A percentile compares a stretch with the other conserved stretches of the same genome.
Evolutionary conservation across 2,113 vertebrate species (phyloP).

Genomic region (Melanotaenia duboulayi): DNA sequence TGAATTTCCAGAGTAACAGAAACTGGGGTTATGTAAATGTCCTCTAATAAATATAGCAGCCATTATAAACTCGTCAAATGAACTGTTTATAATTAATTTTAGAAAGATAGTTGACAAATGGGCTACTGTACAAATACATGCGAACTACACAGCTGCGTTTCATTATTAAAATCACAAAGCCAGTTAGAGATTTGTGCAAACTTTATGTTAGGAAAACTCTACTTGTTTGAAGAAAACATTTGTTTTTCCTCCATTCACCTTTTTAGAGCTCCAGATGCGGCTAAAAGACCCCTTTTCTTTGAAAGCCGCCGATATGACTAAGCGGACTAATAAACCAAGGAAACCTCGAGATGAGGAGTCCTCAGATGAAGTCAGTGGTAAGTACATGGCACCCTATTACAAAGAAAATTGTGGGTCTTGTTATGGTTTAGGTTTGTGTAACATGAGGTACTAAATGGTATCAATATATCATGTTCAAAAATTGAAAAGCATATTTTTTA

Average conservation of each 20-base stretch:
- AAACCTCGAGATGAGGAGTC: conserved; percentile 94
- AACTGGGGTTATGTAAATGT: neutral
- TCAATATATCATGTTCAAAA: neutral
- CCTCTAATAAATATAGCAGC: neutral
- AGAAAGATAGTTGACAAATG: neutral
- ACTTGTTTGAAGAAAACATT: neutral
- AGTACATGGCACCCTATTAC: conserved; percentile 27
- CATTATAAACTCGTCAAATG: neutral
- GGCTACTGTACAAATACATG: neutral
- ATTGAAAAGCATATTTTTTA: too few species aligned
- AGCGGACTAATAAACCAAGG: conserved; percentile 90
- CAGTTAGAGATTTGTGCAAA: neutral
- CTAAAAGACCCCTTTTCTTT: conserved; percentile 93
- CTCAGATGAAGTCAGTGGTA: conserved; percentile 95
- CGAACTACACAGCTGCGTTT: too few species aligned
- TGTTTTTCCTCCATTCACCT: conserved; percentile 39
- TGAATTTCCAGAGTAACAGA: too few species aligned
- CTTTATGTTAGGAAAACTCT: neutral
- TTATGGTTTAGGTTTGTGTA: neutral
- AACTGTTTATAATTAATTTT: neutral
- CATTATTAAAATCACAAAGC: neutral
- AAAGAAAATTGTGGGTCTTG: neutral
- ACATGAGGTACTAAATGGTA: neutral
- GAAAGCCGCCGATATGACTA: conserved; percentile 89
- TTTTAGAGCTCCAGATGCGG: conserved; percentile 91